Evolutionary conservation across 2,113 vertebrate species (phyloP), one percentile per base, ranked within the genome.

Genomic region (Chrysochloris asiatica): DNA sequence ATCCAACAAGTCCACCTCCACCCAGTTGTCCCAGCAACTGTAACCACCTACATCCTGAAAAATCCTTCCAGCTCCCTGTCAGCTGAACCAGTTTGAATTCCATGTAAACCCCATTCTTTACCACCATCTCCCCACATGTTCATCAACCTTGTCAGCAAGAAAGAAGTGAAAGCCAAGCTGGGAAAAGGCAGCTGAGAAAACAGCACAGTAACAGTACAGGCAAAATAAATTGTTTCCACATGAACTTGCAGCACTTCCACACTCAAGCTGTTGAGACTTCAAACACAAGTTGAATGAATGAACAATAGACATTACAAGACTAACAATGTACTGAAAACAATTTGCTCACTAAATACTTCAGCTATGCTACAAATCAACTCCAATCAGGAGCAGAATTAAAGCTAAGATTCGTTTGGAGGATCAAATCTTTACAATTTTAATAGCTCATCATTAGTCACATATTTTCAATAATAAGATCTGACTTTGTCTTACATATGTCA

Each of bases 101-200:
- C 80, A 65, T 5, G 13, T 54, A 83, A 86, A 24, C 48, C 59
- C 26, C 8, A 10, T 65, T 69, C 83, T 47, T 47, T 28, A 72
- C 86, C 30, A 72, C 45, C 0, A 0, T 56, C 28, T 63, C 52
- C 59, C 63, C 16, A 84, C 33, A 63, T 5, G 45, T 50, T 88
- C 56, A 88, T 85, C 72, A 81, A 56, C 61, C 89, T 36, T 67
- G 81, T 67, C 86, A 95, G 92, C 94, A 93, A 67, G 43, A 73
- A 69, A 83, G 83, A 63, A 67, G 61, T 30, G 11, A 91, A 88
- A 86, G 65, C 73, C n/a, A 81, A 47, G 54, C 77, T 84, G 38
- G n/a, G 63, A 59, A 95, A 75, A 89, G 48, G 61, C 84, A 93
- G 76, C 96, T 93, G 86, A 95, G 75, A 90, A 94, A 94, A 92